These are phyloP conservation scores for Spodoptera exigua DNA, from an alignment of 2,888 invertebrate species.

Conservation along the genomic window DNA sequence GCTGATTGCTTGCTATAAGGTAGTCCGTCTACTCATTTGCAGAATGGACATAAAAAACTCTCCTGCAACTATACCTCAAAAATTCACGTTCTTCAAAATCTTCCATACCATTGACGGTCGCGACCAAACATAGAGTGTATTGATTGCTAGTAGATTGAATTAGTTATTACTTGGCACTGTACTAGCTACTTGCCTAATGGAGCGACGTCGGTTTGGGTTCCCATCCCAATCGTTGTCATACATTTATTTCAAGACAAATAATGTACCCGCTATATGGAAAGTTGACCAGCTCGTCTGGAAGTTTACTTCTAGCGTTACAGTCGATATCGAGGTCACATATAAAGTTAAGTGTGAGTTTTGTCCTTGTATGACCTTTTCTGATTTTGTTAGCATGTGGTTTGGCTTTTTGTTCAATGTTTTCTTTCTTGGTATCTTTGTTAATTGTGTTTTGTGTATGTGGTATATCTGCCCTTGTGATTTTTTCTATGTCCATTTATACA, in stretches of 20 bases:
- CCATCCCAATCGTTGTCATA: slow-evolving; percentile 4
- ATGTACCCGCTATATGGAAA: slow-evolving; percentile 4
- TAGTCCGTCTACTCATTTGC: no score
- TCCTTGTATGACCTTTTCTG: no score
- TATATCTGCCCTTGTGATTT: no score
- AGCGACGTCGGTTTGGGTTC: slow-evolving; percentile 6
- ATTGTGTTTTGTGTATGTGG: no score
- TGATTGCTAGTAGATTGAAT: slow-evolving; percentile 51
- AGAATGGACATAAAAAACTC: no score
- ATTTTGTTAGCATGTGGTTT: no score
- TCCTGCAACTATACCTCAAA: no score
- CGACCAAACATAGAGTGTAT: slow-evolving; percentile 46
- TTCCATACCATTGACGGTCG: slow-evolving; percentile 17
- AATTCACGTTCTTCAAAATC: slow-evolving; percentile 10
- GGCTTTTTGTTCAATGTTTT: no score
- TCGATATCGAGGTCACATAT: not conserved
- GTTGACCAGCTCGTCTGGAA: not conserved
- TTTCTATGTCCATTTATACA: no score
- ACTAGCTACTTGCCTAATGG: slow-evolving; percentile 24
- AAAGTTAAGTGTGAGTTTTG: slow-evolving; percentile 32
- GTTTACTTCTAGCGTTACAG: not conserved
- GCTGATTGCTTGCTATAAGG: no score
- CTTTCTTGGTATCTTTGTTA: no score
- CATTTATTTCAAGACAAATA: slow-evolving; percentile 9
- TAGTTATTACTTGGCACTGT: slow-evolving; percentile 46